A percentile compares a stretch with the other conserved stretches of the same genome.
Evolutionary conservation across 2,888 invertebrate genomes (phyloP).

Genomic region (Drosophila ochracea): DNA sequence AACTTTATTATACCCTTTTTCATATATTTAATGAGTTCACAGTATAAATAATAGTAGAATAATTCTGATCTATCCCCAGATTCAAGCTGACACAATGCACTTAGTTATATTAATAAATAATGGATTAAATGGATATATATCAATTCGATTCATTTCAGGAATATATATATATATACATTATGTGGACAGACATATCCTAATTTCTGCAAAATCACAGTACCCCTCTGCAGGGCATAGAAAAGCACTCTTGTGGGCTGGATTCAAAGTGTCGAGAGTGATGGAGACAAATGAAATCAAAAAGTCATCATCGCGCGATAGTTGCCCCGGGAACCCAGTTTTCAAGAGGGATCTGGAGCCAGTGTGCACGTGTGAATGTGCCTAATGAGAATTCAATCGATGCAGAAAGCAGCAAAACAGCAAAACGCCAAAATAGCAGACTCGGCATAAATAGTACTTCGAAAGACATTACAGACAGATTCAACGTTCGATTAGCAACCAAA

Average conservation of each 20-base stretch:
- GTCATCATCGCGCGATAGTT: conserved; percentile 68
- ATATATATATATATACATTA: neutral
- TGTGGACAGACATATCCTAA: neutral
- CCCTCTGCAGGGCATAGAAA: conserved; percentile 21
- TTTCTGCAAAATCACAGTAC: too few species aligned
- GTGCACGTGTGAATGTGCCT: conserved; percentile 72
- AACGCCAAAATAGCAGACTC: neutral
- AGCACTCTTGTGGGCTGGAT: conserved; percentile 52
- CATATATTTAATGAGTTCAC: neutral
- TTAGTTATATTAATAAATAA: neutral
- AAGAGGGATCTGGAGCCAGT: conserved; percentile 24
- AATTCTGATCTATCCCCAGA: neutral
- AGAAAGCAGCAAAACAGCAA: conserved; percentile 46
- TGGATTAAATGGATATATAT: too few species aligned
- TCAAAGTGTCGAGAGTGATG: conserved; percentile 29
- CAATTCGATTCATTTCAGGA: neutral
- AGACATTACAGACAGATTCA: conserved; percentile 69
- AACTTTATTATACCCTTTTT: neutral
- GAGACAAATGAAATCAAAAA: conserved; percentile 62
- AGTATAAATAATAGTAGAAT: neutral
- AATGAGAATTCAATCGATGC: conserved; percentile 79
- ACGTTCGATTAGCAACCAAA: conserved; percentile 65
- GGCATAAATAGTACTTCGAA: conserved; percentile 64
- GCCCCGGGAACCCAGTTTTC: conserved; percentile 27
- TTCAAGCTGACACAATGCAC: neutral